Conservation (phyloP, 1,140 invertebrate genomes). For the Saccostrea glomerata region DNA sequence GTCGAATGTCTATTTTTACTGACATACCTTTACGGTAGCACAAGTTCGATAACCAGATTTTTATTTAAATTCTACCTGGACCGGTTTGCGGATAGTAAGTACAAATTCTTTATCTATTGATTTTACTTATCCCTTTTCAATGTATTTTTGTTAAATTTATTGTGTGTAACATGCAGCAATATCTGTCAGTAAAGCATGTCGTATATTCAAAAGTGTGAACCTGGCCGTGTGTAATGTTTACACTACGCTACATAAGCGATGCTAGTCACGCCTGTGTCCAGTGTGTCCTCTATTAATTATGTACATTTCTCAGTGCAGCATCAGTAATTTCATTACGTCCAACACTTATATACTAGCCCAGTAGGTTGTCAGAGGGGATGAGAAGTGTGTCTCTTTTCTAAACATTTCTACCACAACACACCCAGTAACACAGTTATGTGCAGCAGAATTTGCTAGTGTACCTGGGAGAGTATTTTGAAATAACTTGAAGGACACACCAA, state of each 20-base stretch:
- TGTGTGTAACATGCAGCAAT: background rate
- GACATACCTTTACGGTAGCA: slow-evolving; percentile 33
- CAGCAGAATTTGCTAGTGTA: background rate
- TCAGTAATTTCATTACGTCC: background rate
- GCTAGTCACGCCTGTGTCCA: slow-evolving; percentile 29
- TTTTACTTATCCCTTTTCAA: background rate
- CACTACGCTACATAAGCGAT: slow-evolving; percentile 25
- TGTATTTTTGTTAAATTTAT: background rate
- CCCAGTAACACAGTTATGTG: slow-evolving; percentile 24
- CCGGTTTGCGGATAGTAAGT: slow-evolving; percentile 33
- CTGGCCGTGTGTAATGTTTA: background rate
- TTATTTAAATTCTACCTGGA: slow-evolving; percentile 27
- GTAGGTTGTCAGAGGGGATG: background rate
- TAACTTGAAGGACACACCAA: background rate
- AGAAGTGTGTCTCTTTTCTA: background rate
- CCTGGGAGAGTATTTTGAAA: slow-evolving; percentile 2
- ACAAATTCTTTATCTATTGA: slow-evolving; percentile 26
- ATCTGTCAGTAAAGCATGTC: background rate
- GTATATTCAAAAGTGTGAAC: background rate
- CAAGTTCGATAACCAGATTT: slow-evolving; percentile 33
- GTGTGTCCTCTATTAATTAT: background rate
- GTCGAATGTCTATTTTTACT: background rate
- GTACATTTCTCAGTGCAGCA: background rate
- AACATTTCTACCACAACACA: background rate
- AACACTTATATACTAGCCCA: background rate